Percentiles rank a stretch among this genome's conserved stretches.
phyloP scores from a whole-genome alignment of 2,797 vertebrate species.

The Acanthornis magna region DNA sequence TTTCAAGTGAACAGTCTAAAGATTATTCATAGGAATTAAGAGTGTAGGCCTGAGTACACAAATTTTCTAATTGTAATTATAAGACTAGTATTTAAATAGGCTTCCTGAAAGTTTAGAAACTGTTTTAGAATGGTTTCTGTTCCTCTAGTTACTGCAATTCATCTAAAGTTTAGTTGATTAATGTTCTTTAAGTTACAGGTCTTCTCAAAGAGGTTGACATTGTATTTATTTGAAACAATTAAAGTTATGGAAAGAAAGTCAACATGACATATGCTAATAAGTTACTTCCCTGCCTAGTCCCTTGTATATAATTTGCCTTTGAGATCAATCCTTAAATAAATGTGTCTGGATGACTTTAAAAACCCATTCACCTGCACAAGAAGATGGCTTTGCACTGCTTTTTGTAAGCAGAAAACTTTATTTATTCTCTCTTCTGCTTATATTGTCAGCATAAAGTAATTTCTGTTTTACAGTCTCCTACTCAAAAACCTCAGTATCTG shows the following conservation, averaged over 20 bases:
- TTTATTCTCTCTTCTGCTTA: background rate
- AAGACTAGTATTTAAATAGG: background rate
- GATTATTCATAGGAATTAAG: background rate
- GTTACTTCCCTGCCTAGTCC: background rate
- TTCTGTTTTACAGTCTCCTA: background rate
- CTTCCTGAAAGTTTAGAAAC: background rate
- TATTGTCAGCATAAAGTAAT: background rate
- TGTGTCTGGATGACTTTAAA: background rate
- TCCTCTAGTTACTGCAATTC: background rate
- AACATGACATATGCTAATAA: background rate
- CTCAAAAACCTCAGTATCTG: background rate
- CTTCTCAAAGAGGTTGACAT: background rate
- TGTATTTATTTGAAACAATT: background rate
- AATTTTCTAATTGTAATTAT: background rate
- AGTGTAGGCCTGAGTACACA: background rate
- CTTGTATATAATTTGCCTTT: background rate
- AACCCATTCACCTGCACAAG: background rate
- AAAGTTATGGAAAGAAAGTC: background rate
- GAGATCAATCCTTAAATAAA: background rate
- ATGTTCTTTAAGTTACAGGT: background rate
- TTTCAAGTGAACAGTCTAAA: background rate
- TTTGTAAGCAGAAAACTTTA: background rate
- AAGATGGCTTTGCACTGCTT: background rate
- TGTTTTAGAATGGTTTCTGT: background rate
- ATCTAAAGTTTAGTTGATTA: background rate